Evolutionary conservation across 2,888 invertebrate species (phyloP), one percentile per base, ranked within the genome.

Genomic region (Troides oblongomaculatus): DNA sequence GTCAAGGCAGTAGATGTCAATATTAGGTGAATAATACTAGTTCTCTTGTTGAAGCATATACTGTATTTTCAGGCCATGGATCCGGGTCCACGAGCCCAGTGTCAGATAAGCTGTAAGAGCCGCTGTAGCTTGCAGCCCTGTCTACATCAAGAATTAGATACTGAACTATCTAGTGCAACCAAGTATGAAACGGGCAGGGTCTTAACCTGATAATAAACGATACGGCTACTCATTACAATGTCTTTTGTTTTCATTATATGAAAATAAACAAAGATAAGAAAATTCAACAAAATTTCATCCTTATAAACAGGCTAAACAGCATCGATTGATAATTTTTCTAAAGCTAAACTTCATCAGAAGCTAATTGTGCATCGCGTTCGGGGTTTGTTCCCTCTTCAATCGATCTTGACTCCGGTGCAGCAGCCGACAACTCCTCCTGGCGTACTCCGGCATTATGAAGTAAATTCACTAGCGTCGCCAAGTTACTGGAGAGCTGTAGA

Each of bases 301-400:
- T 39, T 8, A 39, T 10, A 39, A 21, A 21, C 21, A 21, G 21
- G 10, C 39, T 39, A 39, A 39, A 39, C 30, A 30, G 10, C 39
- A 39, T 39, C 39, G 8, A 39, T 39, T 39, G 39, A 39, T 10
- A 10, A 10, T 58, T 58, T 58, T 21, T 25, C 25, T 21, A 53
- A n/a, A 53, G 39, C 36, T 63, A 90, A 74, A 91, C 90, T 84
- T 90, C 90, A 72, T 90, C 90, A 3, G 88, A 74, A 7, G 79
- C 83, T 61, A 90, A 74, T 10, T 79, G 74, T 21, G 83, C 81
- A 0, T 78, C 79, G 3, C 71, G 74, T n/a, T 72, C 43, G 21
- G 70, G 73, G 59, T 74, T 72, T 18, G 65, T 72, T 43, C 46
- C 57, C 65, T 8, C 73, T 77, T 30, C 30, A 30, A 10, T 18